Percentiles rank a stretch among this genome's conserved stretches.
Evolutionary conservation across 1,140 invertebrate species (phyloP).

Genomic region (Saccostrea glomerata): DNA sequence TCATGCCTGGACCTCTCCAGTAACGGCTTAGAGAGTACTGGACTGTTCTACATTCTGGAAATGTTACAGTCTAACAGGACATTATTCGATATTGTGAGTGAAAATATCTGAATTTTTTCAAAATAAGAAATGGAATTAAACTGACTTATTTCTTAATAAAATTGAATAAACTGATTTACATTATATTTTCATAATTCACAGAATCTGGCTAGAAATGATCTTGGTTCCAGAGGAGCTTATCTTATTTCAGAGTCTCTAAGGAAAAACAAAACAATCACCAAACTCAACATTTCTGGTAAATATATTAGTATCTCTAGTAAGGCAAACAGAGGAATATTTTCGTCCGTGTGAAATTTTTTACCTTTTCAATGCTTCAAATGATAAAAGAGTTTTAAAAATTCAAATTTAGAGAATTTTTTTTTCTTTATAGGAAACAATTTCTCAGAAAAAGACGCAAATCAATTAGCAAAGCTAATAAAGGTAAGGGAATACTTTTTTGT

Average conservation of each 20-base stretch:
- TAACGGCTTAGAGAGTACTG: constrained; percentile 58
- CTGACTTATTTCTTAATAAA: neutral
- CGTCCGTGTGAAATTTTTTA: neutral
- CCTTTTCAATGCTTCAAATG: neutral
- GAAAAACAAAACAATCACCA: constrained; percentile 50
- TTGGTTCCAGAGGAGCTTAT: constrained; percentile 50
- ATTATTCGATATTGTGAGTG: constrained; percentile 62
- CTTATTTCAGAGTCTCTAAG: constrained; percentile 42
- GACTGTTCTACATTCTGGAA: constrained; percentile 61
- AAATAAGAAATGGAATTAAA: neutral
- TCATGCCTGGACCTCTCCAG: constrained; percentile 57
- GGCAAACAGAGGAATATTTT: neutral
- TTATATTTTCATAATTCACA: neutral
- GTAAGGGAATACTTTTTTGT: constrained; percentile 46
- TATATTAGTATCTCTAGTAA: neutral
- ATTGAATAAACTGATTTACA: neutral
- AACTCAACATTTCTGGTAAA: constrained; percentile 60
- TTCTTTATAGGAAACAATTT: constrained; percentile 65
- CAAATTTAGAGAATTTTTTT: neutral
- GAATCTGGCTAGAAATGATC: constrained; percentile 56
- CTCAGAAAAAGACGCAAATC: constrained; percentile 61
- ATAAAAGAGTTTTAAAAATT: neutral
- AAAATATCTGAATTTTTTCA: neutral
- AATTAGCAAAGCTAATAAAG: constrained; percentile 63
- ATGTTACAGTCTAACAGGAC: constrained; percentile 62